These are phyloP conservation scores for Chloroceryle aenea DNA, from an alignment of 2,113 vertebrate genomes.

Conservation along the genomic window DNA sequence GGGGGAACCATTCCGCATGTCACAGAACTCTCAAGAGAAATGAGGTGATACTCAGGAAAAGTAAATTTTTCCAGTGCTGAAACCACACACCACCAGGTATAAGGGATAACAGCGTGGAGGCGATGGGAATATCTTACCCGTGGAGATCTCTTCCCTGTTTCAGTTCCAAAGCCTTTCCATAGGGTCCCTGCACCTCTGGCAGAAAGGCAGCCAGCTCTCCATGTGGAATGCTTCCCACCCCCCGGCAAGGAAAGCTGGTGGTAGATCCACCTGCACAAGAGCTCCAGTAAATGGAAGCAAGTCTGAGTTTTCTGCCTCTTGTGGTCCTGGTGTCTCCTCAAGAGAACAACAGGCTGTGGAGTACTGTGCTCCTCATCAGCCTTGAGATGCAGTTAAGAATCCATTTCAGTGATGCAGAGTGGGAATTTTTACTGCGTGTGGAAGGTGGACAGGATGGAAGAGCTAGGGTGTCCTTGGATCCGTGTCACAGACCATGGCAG, in stretches of 20 bases:
- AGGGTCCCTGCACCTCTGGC: fast-evolving
- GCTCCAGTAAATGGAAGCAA: background rate
- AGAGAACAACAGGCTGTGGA: background rate
- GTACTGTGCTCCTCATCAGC: fast-evolving
- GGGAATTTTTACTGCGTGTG: background rate
- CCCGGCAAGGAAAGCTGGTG: fast-evolving
- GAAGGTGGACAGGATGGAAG: background rate
- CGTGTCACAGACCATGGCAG: background rate
- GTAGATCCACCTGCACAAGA: background rate
- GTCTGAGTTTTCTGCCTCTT: background rate
- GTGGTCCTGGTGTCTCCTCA: background rate
- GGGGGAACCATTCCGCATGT: background rate
- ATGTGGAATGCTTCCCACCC: fast-evolving
- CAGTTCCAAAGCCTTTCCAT: fast-evolving
- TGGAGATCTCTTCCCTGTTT: background rate
- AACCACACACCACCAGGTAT: background rate
- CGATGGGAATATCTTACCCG: background rate
- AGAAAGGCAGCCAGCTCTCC: background rate
- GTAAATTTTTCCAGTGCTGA: background rate
- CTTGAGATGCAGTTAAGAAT: fast-evolving
- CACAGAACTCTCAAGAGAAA: background rate
- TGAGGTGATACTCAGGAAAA: background rate
- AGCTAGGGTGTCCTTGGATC: background rate
- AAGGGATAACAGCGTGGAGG: background rate
- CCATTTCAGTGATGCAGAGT: background rate